Percentiles rank a stretch among this genome's conserved stretches.
Conservation (phyloP, 2,113 vertebrate species). For the Gallinago undulata region DNA sequence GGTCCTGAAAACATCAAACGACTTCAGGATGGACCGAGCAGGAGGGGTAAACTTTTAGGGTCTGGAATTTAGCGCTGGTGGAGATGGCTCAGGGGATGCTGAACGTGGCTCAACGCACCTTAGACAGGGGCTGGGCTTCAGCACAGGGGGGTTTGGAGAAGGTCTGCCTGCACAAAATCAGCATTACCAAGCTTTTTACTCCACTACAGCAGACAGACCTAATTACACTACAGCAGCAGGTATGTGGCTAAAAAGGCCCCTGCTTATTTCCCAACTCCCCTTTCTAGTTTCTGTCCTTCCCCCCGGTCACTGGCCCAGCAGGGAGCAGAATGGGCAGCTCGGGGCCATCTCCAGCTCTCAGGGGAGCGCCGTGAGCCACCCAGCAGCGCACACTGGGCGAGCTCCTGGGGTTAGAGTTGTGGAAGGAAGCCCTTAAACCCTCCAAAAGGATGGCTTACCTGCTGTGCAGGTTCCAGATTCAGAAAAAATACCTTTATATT, state of each 20-base stretch:
- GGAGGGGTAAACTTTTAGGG: background rate
- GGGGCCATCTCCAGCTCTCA: background rate
- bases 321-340: background rate
- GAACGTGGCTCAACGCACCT: background rate
- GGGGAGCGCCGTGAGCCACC: fast-evolving
- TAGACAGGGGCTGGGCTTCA: background rate
- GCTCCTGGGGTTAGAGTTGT: background rate
- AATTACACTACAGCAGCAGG: background rate
- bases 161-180: background rate
- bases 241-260: background rate
- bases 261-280: background rate
- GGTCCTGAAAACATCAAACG: background rate
- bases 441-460: background rate
- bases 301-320: background rate
- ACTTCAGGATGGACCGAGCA: background rate
- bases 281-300: background rate
- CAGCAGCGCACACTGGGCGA: background rate
- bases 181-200: too few species aligned
- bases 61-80: background rate
- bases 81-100: background rate
- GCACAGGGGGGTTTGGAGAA: background rate
- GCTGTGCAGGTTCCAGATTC: background rate
- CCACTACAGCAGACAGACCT: background rate
- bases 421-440: background rate
- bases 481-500: background rate